Evolutionary conservation across 2,888 invertebrate genomes (phyloP).

Genomic region (Podabrus alpinus): DNA sequence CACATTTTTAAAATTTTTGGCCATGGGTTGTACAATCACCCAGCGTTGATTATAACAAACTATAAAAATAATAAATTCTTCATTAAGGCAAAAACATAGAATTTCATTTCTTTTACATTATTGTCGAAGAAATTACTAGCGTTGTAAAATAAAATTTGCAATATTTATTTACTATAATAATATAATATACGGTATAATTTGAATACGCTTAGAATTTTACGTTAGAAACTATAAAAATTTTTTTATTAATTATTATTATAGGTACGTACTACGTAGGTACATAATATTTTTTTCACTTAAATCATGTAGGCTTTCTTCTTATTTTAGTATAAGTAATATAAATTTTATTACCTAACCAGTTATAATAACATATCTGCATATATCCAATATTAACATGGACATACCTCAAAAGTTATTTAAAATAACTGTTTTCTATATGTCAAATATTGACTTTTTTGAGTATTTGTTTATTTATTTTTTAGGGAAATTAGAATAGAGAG

Average conservation of each 20-base stretch:
- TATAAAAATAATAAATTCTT: too few relatives aligned
- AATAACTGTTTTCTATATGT: background rate
- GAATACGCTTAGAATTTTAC: background rate
- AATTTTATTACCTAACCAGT: background rate
- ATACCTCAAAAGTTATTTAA: background rate
- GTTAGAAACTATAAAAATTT: background rate
- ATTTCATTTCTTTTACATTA: too few relatives aligned
- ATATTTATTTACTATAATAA: too few relatives aligned
- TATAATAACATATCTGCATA: too few relatives aligned
- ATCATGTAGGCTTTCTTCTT: background rate
- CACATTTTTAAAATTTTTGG: background rate
- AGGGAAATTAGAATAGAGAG: too few relatives aligned
- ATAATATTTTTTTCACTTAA: background rate
- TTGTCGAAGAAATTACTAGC: too few relatives aligned
- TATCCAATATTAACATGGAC: background rate
- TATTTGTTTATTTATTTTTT: background rate
- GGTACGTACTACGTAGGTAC: too few relatives aligned
- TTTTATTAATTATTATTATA: too few relatives aligned
- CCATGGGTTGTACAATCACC: too few relatives aligned
- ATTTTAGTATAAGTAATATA: background rate
- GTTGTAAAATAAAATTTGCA: too few relatives aligned
- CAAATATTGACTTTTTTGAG: background rate
- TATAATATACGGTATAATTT: background rate
- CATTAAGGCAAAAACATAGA: too few relatives aligned
- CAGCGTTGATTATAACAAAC: too few relatives aligned